A percentile compares a stretch with the other conserved stretches of the same genome.
These are phyloP conservation scores for Cyanoramphus novaezelandiae DNA, from an alignment of 2,113 vertebrate genomes.

Conservation along the genomic window DNA sequence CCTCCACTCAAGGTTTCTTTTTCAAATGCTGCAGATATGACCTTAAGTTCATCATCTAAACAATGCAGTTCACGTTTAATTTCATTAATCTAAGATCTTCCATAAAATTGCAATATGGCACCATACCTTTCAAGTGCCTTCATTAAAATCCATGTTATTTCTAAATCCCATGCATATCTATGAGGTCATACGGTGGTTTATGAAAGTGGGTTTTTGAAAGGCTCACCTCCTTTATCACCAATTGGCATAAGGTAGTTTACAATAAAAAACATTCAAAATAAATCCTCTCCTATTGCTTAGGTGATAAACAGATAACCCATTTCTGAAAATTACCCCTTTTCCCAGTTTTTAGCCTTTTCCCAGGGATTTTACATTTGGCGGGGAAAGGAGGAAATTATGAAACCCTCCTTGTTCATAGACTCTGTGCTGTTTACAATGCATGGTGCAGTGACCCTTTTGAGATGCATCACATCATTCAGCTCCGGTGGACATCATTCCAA, in stretches of 20 bases:
- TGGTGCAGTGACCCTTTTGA: not conserved
- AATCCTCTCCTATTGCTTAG: not conserved
- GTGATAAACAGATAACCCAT: not conserved
- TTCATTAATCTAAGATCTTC: constrained; percentile 75
- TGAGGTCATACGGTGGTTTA: constrained; percentile 51
- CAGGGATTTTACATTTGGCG: not conserved
- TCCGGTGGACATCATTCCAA: not conserved
- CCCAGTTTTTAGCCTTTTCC: not conserved
- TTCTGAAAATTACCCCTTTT: not conserved
- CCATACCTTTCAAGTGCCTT: constrained; percentile 65
- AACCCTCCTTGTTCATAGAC: not conserved
- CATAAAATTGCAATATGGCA: constrained; percentile 70
- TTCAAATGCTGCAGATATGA: constrained; percentile 80
- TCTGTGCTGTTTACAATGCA: not conserved
- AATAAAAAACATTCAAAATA: not conserved
- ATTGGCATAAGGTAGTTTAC: constrained; percentile 48
- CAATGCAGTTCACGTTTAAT: constrained; percentile 72
- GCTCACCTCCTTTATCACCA: constrained; percentile 46
- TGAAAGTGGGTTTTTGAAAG: constrained; percentile 52
- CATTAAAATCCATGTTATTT: constrained; percentile 64
- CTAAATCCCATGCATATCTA: constrained; percentile 72
- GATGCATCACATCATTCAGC: not conserved
- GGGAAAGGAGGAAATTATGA: not conserved
- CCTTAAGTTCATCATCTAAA: constrained; percentile 72
- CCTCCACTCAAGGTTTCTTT: constrained; percentile 89